Evolutionary conservation across 2,797 vertebrate genomes (phyloP), one percentile per base, ranked within the genome.

Genomic region (Choloepus didactylus): DNA sequence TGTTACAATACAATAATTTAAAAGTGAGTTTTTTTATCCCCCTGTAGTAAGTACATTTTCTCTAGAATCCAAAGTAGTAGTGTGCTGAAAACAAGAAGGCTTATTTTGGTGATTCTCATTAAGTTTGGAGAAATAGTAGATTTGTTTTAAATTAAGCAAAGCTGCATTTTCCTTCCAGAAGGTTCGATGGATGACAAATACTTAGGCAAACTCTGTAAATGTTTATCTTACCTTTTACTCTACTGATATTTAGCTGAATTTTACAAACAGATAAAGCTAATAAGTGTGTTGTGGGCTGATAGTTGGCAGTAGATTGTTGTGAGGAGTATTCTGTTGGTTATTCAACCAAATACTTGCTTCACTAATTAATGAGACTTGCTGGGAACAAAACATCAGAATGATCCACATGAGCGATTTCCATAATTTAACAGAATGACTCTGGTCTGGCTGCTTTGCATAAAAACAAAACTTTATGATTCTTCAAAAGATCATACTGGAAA

Each of bases 81-180:
- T 60, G 21, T 89, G 38, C 41, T 84, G 35, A 86, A 86, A 76
- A 80, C 1, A 89, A 73, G 60, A 73, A 18, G 60, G 9, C 89
- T 93, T 95, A 80, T 87, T 86, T 62, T 81, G 66, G 7, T 59
- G 66, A 59, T 80, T 87, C 66, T 82, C 31, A 67, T 73, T 49
- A 87, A 49, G 46, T 91, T 76, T 83, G 51, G 60, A 83, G 66
- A 76, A 88, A 83, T 38, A 83, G 31, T 64, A 4, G 35, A 79
- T 85, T 94, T 85, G 21, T 82, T 93, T 91, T 66, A 79, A 89
- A 88, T 89, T 77, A 95, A 88, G 70, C 56, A 79, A 89, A 91
- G 27, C 51, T 93, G 29, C 3, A 44, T 86, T 92, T 87, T 85
- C 82, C 80, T 95, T 83, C 46, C 41, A 69, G 41, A 87, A 72